Base-by-base conservation (phyloP, 1,140 invertebrate species). In the Gryon sp. region DNA sequence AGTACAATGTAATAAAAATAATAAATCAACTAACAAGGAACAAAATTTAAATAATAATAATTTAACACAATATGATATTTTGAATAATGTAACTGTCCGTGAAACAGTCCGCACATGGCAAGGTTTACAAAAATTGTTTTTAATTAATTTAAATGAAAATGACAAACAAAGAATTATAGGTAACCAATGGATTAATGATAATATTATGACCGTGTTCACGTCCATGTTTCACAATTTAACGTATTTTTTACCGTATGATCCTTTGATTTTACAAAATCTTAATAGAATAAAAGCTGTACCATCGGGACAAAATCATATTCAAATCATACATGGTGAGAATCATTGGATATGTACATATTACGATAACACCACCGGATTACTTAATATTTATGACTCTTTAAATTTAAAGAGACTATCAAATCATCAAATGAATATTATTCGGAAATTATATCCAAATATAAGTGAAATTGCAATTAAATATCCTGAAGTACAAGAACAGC, bases 311-410 rank as follows among this genome's bases (percentile, higher is more conserved):
- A 18, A 15, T 8, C 26, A 50, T 15, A 32, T 50, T 9, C 46
- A 50, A 32, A 46, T 46, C 2, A 2, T 46, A 28, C 43, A 46
- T 24, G 20, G 20, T 4, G 9, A 11, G 2, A 6, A 5, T 12
- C 41, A 45, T 45, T 20, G 41, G 41, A 45, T 45, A 16, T 45
- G 18, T 22, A 45, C 20, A 45, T 45, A 22, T 28, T 48, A 11
- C 12, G n/a, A 28, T 48, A 14, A n/a, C n/a, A n/a, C n/a, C n/a
- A n/a, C 6, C 1, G 14, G 8, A 9, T 7, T 14, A n/a, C 1
- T 48, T 4, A 14, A 26, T 28, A n/a, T 28, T 26, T 48, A 48
- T 14, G 45, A 48, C 28, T 48, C 45, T 4, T 12, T 48, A 12
- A 48, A 48, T 48, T n/a, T n/a, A n/a, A n/a, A n/a, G n/a, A n/a